Conservation (phyloP, 2,888 invertebrate species). For the Eristalis tenax region DNA sequence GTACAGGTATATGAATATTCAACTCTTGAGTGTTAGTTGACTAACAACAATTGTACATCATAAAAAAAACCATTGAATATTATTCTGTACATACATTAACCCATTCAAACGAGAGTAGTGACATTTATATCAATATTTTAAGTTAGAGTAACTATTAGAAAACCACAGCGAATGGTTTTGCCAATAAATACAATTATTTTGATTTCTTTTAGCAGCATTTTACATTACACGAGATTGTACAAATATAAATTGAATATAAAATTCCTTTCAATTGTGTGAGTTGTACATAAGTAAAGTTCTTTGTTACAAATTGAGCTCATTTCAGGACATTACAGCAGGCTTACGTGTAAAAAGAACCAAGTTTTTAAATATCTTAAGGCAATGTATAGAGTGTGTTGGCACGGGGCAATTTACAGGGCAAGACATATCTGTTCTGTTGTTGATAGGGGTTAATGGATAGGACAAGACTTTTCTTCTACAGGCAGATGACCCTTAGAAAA, state of each 20-base stretch:
- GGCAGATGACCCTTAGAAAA: too few relatives aligned
- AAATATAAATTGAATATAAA: not conserved
- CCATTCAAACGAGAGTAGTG: not conserved
- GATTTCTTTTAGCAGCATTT: not conserved
- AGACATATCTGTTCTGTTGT: too few relatives aligned
- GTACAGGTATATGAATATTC: slow-evolving; percentile 78
- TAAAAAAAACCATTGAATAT: not conserved
- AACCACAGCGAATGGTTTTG: not conserved
- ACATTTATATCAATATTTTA: not conserved
- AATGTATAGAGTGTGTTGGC: too few relatives aligned
- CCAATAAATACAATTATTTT: not conserved
- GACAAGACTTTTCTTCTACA: too few relatives aligned
- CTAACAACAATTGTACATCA: not conserved
- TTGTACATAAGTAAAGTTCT: not conserved
- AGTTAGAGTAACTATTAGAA: not conserved
- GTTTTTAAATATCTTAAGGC: too few relatives aligned
- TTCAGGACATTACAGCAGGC: not conserved
- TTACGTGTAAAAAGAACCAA: too few relatives aligned
- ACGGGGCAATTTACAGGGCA: too few relatives aligned
- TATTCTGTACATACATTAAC: not conserved
- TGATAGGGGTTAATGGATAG: too few relatives aligned
- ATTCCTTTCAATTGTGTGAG: not conserved
- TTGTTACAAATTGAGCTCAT: slow-evolving; percentile 9
- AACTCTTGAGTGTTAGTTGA: slow-evolving; percentile 15
- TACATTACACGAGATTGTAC: not conserved